Conservation (phyloP, 1,140 invertebrate genomes). For the Cataglyphis hispanica region DNA sequence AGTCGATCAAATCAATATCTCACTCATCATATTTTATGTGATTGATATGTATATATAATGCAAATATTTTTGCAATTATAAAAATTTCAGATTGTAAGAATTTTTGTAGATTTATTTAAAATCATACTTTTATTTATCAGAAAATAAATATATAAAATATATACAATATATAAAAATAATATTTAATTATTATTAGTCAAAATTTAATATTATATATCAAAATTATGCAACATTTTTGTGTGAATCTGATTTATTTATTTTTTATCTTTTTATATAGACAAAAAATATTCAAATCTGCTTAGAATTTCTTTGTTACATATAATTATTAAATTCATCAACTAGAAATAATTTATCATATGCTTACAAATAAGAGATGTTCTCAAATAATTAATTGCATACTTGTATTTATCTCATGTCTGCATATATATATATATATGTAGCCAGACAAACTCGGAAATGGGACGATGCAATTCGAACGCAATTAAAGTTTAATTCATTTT, state of each 20-base stretch:
- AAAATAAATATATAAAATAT: not conserved
- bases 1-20: slow-evolving; percentile 53
- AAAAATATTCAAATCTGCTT: no score
- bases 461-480: slow-evolving; percentile 28
- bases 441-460: slow-evolving; percentile 51
- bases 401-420: not conserved
- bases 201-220: not conserved
- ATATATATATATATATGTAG: no score
- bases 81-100: not conserved
- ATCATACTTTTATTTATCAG: not conserved
- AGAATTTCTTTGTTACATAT: not conserved
- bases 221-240: not conserved
- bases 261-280: not conserved
- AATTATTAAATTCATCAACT: slow-evolving; percentile 3
- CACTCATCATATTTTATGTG: slow-evolving; percentile 29
- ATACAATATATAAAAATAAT: not conserved
- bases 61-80: not conserved
- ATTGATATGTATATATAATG: slow-evolving; percentile 23
- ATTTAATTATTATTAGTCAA: not conserved
- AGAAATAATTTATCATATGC: not conserved
- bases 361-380: not conserved
- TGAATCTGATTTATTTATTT: not conserved
- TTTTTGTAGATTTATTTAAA: slow-evolving; percentile 8
- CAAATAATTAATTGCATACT: slow-evolving; percentile 7
- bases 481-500: slow-evolving; percentile 64